A percentile compares a stretch with the other conserved stretches of the same genome.
Evolutionary conservation across 2,888 invertebrate genomes (phyloP).

Genomic region (Tethea ocularis): DNA sequence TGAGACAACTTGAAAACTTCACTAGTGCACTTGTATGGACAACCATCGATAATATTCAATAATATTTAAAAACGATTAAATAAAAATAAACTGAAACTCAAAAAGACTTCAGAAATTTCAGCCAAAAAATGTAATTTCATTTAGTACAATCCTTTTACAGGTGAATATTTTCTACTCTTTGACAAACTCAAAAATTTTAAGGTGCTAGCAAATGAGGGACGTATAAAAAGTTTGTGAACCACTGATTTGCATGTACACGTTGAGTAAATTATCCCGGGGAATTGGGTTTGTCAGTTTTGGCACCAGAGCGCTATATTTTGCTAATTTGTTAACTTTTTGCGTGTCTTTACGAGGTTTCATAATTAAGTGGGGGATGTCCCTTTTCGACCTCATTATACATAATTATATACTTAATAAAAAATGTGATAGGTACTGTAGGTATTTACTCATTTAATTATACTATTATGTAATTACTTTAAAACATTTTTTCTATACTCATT

Average conservation of each 20-base stretch:
- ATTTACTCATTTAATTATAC: no score
- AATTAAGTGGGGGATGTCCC: conserved; percentile 29
- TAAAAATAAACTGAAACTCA: no score
- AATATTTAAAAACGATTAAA: no score
- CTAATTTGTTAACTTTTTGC: conserved; percentile 29
- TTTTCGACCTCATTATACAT: conserved; percentile 19
- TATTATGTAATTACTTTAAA: no score
- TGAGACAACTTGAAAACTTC: no score
- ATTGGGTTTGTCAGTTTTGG: neutral
- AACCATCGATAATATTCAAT: no score
- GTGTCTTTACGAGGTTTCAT: conserved; percentile 25
- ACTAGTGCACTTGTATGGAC: no score
- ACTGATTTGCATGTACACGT: conserved; percentile 1
- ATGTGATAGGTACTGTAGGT: no score
- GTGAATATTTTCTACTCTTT: neutral
- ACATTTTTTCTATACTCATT: no score
- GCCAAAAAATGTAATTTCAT: no score
- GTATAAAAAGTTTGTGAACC: neutral
- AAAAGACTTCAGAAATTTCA: no score
- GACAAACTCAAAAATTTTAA: neutral
- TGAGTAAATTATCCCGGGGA: conserved; percentile 1
- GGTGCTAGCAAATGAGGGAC: neutral
- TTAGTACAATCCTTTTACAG: no score
- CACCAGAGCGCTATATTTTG: conserved; percentile 7
- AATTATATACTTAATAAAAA: neutral